Evolutionary conservation across 2,797 vertebrate species (phyloP).

Genomic region (Pelochelys cantorii): DNA sequence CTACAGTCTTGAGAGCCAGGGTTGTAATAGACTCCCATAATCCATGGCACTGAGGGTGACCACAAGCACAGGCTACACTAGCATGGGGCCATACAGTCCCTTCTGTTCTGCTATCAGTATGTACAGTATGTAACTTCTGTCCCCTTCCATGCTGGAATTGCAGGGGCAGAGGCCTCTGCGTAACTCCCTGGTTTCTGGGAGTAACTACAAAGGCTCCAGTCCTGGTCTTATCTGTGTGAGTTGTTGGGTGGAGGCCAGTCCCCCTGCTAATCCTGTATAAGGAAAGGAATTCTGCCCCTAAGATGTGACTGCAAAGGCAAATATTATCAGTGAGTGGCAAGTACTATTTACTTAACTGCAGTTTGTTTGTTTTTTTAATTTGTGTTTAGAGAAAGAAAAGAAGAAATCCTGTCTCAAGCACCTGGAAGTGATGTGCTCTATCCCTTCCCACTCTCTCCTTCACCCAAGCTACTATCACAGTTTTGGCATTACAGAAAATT

Average conservation of each 20-base stretch:
- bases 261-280: not conserved
- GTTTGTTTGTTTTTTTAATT: slow-evolving; percentile 5
- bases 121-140: not conserved
- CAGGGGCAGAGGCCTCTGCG: not conserved
- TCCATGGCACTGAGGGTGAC: not conserved
- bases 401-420: slow-evolving; percentile 80
- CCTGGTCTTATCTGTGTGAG: fast-evolving
- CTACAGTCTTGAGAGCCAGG: not conserved
- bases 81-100: fast-evolving
- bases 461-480: slow-evolving; percentile 96
- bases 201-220: not conserved
- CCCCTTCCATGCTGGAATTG: not conserved
- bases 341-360: not conserved
- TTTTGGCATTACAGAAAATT: slow-evolving; percentile 93
- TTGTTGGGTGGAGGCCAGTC: slow-evolving; percentile 1
- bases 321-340: not conserved
- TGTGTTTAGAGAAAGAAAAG: slow-evolving; percentile 66
- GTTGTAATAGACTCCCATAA: not conserved
- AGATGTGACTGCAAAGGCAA: slow-evolving; percentile 16
- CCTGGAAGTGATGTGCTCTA: slow-evolving; percentile 85
- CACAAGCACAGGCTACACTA: not conserved
- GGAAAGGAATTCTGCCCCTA: slow-evolving; percentile 3
- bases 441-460: slow-evolving; percentile 86
- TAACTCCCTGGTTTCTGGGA: not conserved
- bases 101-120: not conserved